Evolutionary conservation across 1,140 invertebrate genomes (phyloP).

Genomic region (Drosophila takahashii): DNA sequence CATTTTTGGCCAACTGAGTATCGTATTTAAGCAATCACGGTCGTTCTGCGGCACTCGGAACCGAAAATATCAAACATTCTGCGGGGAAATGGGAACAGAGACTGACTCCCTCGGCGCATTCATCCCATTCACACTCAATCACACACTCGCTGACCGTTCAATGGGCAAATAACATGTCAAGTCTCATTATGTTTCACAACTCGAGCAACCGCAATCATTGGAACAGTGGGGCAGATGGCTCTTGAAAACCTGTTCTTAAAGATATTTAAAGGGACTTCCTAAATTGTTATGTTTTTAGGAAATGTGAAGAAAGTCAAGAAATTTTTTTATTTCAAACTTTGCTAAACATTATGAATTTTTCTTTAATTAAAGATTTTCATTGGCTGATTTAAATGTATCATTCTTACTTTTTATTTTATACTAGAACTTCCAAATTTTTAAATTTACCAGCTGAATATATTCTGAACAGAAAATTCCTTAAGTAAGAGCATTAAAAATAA

Average conservation of each 20-base stretch:
- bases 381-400: too few species aligned
- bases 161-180: constrained; percentile 84
- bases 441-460: background rate
- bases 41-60: constrained; percentile 8
- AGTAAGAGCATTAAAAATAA: background rate
- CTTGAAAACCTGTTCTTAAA: too few species aligned
- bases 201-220: constrained; percentile 47
- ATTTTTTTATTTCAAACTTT: too few species aligned
- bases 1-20: constrained; percentile 18
- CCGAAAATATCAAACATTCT: constrained; percentile 1
- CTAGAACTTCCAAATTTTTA: too few species aligned
- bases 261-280: too few species aligned
- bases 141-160: constrained; percentile 51
- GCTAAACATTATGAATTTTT: too few species aligned
- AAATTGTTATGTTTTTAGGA: too few species aligned
- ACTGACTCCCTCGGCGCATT: constrained; percentile 6
- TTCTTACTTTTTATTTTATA: too few species aligned
- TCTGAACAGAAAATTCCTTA: background rate
- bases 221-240: constrained; percentile 13
- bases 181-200: constrained; percentile 77
- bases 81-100: background rate
- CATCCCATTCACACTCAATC: constrained; percentile 45
- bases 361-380: too few species aligned
- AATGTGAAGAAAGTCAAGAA: too few species aligned
- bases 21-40: constrained; percentile 35